Percentiles rank a stretch among this genome's conserved stretches.
Conservation (phyloP, 1,140 invertebrate species). For the Drosophila rufa region DNA sequence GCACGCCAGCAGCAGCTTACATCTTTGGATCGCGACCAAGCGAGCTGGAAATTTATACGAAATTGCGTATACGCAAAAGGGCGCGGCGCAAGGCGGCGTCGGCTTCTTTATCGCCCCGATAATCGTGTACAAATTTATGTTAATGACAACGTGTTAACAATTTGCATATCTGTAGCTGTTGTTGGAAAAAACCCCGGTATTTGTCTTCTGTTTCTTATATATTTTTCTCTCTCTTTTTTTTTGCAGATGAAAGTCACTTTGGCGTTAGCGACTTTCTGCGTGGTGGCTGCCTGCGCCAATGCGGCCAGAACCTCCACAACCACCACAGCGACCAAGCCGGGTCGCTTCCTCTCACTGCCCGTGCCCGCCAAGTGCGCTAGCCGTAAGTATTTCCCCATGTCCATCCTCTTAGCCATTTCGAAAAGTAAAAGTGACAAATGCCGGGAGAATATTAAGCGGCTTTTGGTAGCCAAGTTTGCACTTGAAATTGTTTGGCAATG, state of each 20-base stretch:
- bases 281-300: constrained; percentile 76
- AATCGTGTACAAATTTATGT: constrained; percentile 66
- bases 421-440: constrained; percentile 76
- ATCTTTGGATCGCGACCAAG: constrained; percentile 54
- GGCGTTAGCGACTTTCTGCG: constrained; percentile 84
- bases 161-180: constrained; percentile 47
- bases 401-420: constrained; percentile 2
- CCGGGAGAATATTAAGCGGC: constrained; percentile 62
- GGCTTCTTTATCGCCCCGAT: constrained; percentile 49
- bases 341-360: constrained; percentile 92
- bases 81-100: constrained; percentile 32
- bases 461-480: constrained; percentile 70
- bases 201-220: neutral
- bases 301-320: constrained; percentile 82
- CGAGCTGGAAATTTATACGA: constrained; percentile 64
- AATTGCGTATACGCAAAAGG: constrained; percentile 73
- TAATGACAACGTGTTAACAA: constrained; percentile 63
- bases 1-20: constrained; percentile 61
- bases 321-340: constrained; percentile 85
- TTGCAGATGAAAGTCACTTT: constrained; percentile 85
- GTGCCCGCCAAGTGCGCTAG: constrained; percentile 92
- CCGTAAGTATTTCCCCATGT: constrained; percentile 88
- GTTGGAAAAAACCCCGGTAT: neutral
- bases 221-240: constrained; percentile 22
- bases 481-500: constrained; percentile 79